Base-by-base conservation (phyloP, 2,797 vertebrate species). In the Periparus ater region DNA sequence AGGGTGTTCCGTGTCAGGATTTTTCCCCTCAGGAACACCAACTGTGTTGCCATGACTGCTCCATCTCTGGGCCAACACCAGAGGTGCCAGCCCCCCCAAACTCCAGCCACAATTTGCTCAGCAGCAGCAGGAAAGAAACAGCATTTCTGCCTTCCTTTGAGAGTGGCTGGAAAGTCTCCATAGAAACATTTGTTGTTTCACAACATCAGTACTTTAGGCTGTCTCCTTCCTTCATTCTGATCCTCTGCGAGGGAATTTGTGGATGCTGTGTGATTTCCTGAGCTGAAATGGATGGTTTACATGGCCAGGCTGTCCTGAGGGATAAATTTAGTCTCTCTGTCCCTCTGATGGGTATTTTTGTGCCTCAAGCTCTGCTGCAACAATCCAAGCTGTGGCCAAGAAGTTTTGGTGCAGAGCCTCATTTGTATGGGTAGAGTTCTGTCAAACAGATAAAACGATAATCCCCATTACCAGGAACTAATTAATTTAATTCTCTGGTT, bases 401-500 rank as follows among this genome's bases (percentile, higher is more conserved):
- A 34, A 36, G 17, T 66, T 78, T 66, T 50, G 53, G 57, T 30
- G 17, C 62, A 32, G 19, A 55, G 36, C 47, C 91, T 88, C 92
- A 58, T 84, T 93, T 67, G 36, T 67, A 55, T 75, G 85, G 81
- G 84, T 87, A 66, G 70, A 73, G n/a, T 63, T 76, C 54, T 79
- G 32, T 66, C 81, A 88, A 45, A 83, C 14, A 87, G 92, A 95
- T 87, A 55, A 57, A 75, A 61, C 34, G 44, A 86, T 91, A 91
- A 85, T 89, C 78, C 57, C n/a, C 13, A 62, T 93, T 91, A 85
- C 76, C 29, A 73, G 84, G 51, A 78, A 58, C 80, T 96, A 92
- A 95, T 95, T 93, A 88, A 92, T 88, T 93, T 91, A 34, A 77
- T 79, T 93, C 68, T 90, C 60, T 42, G 42, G 30, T 67, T 93